Percentiles rank a stretch among this genome's conserved stretches.
Conservation (phyloP, 2,797 vertebrate species). For the Sardinella longiceps region DNA sequence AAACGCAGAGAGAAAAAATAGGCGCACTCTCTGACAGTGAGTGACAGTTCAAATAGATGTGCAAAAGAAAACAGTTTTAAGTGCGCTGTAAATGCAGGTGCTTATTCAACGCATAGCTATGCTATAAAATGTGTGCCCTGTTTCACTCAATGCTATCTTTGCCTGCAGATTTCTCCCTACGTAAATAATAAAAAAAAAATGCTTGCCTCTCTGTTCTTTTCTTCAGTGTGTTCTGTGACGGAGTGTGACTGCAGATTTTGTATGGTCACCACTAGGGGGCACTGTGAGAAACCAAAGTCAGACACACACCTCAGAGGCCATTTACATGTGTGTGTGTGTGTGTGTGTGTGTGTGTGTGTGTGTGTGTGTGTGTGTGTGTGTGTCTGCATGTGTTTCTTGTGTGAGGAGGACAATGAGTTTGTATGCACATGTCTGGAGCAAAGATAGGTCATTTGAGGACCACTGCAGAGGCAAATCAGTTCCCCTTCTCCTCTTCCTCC, state of each 20-base stretch:
- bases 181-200: too few relatives aligned
- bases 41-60: neutral
- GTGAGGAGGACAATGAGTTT: neutral
- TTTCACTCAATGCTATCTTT: neutral
- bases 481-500: slow-evolving; percentile 32
- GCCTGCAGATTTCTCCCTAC: neutral
- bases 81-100: neutral
- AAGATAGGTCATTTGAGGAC: slow-evolving; percentile 53
- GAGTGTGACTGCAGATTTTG: neutral
- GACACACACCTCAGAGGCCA: neutral
- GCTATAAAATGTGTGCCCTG: too few relatives aligned
- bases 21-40: neutral
- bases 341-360: slow-evolving; percentile 10
- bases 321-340: neutral
- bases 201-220: neutral
- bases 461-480: slow-evolving; percentile 53
- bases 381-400: neutral
- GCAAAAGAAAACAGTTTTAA: neutral
- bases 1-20: neutral
- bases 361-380: slow-evolving; percentile 15
- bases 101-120: too few relatives aligned
- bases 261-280: neutral
- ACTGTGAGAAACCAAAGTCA: neutral
- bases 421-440: slow-evolving; percentile 30
- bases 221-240: neutral